phyloP scores from a whole-genome alignment of 2,113 vertebrate genomes.

The Zosterops pallidus region DNA sequence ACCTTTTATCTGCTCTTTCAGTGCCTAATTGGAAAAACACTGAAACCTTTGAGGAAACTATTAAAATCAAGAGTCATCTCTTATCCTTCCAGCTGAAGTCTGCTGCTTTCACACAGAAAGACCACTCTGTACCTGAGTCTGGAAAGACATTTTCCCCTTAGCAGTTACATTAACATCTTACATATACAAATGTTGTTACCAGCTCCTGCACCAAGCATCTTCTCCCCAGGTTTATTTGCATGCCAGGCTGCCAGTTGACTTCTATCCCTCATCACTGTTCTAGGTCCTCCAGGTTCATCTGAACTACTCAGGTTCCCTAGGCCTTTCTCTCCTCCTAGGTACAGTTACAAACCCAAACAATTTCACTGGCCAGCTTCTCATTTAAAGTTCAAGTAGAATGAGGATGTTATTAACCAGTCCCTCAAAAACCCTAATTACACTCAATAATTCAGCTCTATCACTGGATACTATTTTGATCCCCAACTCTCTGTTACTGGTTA shows the following conservation, averaged over 20 bases:
- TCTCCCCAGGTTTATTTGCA: background rate
- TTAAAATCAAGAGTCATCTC: background rate
- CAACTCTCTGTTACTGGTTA: background rate
- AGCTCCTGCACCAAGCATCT: background rate
- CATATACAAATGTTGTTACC: background rate
- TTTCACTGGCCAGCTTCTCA: background rate
- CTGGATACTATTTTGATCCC: background rate
- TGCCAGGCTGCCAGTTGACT: background rate
- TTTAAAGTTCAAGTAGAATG: background rate
- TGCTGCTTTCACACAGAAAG: background rate
- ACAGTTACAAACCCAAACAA: background rate
- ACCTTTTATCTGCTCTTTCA: background rate
- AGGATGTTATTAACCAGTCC: background rate
- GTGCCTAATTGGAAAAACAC: background rate
- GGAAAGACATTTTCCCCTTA: background rate
- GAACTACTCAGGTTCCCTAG: background rate
- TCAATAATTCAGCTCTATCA: background rate
- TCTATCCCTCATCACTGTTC: background rate
- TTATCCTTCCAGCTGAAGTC: background rate
- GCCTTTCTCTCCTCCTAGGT: background rate
- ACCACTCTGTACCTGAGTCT: background rate
- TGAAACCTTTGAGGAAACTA: background rate
- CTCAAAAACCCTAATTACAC: background rate
- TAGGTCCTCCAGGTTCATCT: background rate
- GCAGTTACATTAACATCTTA: background rate